Conservation (phyloP, 2,888 invertebrate species). For the Apotomis turbidana region DNA sequence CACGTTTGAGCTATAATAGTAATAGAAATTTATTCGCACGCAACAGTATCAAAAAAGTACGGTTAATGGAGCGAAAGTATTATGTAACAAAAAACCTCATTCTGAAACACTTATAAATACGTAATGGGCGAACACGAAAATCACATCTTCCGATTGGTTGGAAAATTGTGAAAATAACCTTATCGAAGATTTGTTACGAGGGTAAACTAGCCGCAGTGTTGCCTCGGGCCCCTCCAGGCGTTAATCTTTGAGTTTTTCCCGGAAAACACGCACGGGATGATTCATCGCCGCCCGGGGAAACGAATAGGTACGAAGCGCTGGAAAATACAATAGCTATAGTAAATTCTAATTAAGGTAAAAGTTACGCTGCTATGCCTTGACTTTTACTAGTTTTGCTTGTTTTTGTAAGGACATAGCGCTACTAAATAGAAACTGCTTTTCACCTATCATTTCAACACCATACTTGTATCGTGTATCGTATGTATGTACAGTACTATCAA, state of each 20-base stretch:
- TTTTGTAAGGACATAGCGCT: neutral
- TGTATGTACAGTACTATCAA: no score
- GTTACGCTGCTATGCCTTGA: conserved; percentile 4
- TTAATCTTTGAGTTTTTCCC: conserved; percentile 64
- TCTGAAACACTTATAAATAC: neutral
- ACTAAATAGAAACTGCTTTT: neutral
- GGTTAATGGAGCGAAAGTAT: neutral
- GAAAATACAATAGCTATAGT: conserved; percentile 24
- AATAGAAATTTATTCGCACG: conserved; percentile 13
- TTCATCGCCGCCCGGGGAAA: conserved; percentile 54
- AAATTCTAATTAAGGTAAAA: conserved; percentile 4
- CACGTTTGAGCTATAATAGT: neutral
- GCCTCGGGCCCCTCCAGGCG: conserved; percentile 48
- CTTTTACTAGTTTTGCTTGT: conserved; percentile 4
- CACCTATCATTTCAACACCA: neutral
- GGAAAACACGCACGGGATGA: conserved; percentile 64
- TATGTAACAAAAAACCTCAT: neutral
- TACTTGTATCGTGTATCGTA: neutral
- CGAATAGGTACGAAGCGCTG: conserved; percentile 17
- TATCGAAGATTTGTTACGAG: conserved; percentile 31
- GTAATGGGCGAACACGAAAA: conserved; percentile 27
- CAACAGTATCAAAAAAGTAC: conserved; percentile 3
- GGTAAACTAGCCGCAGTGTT: conserved; percentile 31
- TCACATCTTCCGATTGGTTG: conserved; percentile 25
- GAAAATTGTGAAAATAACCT: conserved; percentile 28